A percentile compares a stretch with the other conserved stretches of the same genome.
Evolutionary conservation across 2,797 vertebrate species (phyloP).

Genomic region (Tiaroga cobitis): DNA sequence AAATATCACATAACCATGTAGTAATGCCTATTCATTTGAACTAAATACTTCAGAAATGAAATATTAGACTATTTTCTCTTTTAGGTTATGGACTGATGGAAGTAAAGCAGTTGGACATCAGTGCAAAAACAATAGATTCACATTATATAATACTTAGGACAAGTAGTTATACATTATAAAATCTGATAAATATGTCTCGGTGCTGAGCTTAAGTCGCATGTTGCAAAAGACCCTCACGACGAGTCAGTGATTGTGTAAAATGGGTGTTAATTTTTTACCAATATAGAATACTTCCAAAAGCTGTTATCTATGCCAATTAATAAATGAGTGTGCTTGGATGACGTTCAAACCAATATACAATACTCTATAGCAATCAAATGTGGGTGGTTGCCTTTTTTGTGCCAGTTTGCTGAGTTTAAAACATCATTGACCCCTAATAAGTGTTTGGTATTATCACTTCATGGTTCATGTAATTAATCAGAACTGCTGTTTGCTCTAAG

Average conservation of each 20-base stretch:
- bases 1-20: background rate
- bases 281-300: conserved; percentile 10
- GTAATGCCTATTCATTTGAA: background rate
- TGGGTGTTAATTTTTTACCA: background rate
- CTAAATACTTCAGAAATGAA: background rate
- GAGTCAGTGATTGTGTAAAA: background rate
- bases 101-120: background rate
- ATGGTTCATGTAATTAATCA: background rate
- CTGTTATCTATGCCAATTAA: background rate
- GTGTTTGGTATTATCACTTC: background rate
- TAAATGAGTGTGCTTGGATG: background rate
- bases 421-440: background rate
- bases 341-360: background rate
- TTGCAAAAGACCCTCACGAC: background rate
- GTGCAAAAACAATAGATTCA: background rate
- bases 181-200: background rate
- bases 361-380: background rate
- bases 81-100: background rate
- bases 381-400: background rate
- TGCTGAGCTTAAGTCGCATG: background rate
- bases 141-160: background rate
- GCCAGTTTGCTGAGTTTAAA: background rate
- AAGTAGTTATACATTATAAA: background rate
- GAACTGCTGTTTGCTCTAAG: background rate
- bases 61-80: background rate